phyloP scores from a whole-genome alignment of 2,797 vertebrate species.

The Hemibagrus guttatus region DNA sequence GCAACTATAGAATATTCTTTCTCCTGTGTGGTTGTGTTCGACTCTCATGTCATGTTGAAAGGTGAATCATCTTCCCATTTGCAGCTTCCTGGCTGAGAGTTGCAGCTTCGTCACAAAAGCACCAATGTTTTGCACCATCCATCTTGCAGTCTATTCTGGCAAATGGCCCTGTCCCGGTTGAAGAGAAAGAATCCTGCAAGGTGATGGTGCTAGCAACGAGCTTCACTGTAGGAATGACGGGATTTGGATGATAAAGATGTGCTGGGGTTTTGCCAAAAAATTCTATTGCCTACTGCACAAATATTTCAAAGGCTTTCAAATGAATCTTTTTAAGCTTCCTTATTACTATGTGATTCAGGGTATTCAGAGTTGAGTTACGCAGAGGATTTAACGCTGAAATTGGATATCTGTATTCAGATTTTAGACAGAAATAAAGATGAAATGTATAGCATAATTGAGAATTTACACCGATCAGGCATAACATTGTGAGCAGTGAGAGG shows the following conservation, averaged over 20 bases:
- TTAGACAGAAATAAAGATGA: neutral
- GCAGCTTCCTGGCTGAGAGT: conserved; percentile 1
- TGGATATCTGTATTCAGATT: neutral
- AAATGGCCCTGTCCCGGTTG: conserved; percentile 1
- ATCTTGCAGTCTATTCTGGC: conserved; percentile 13
- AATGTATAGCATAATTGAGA: neutral
- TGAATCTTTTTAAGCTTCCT: neutral
- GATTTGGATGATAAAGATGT: neutral
- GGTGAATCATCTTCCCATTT: conserved; percentile 22
- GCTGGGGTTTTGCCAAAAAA: neutral
- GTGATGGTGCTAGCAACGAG: neutral
- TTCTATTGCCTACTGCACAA: too few relatives aligned
- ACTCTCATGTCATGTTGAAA: neutral
- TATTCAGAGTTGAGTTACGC: neutral
- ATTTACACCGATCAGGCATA: neutral
- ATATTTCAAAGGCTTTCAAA: neutral
- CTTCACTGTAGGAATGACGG: neutral
- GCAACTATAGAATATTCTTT: conserved; percentile 11
- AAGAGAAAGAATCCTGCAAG: neutral
- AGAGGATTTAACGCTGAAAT: neutral
- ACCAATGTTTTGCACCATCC: conserved; percentile 7
- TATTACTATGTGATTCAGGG: neutral
- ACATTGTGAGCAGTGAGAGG: too few relatives aligned
- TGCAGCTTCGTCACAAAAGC: conserved; percentile 16
- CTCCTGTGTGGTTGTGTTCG: neutral